Base-by-base conservation (phyloP, 2,113 vertebrate genomes). In the Sturnira hondurensis region DNA sequence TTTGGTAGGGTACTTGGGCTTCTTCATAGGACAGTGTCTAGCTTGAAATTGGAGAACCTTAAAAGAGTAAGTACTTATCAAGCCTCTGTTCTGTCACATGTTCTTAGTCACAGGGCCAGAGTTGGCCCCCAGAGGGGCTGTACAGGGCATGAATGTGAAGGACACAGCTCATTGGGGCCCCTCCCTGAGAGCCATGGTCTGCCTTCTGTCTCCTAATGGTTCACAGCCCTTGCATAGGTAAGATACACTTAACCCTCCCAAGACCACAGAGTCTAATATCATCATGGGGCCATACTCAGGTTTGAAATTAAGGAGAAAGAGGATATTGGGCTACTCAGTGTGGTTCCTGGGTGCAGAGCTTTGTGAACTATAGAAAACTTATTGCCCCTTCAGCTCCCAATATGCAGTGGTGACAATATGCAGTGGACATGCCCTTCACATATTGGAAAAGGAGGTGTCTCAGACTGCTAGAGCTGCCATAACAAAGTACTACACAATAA, bases 11-110 rank as follows among this genome's bases (percentile, higher is more conserved):
- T 24, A 6, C 61, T 61, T 70, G 61, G 68, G 43, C n/a, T 61
- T 68, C n/a, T 15, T 50, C 7, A 17, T 14, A 22, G n/a, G 20
- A 16, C 1, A 17, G 20, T 1, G 4, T 19, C 50, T 0, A 19
- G 28, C 10, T 87, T 74, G 56, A 3, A 9, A 28, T 54, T 41
- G 56, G 77, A 28, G 20, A 9, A 19, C 28, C 77, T 45, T 33
- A 36, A 33, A 52, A 3, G 11, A 36, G 22, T 83, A 50, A 47
- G 58, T 11, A 5, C 22, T 47, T 3, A 20, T 58, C 8, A 11
- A 58, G 68, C 50, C 58, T 56, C 58, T 58, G 8, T 6, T 13
- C 8, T 2, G 15, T 47, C 36, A 33, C 0, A 3, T 31, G 13
- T 58, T 28, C 28, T 38, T 7, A 16, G 11, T 13, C 20, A 63